A percentile compares a stretch with the other conserved stretches of the same genome.
Conservation (phyloP, 2,888 invertebrate species). For the Volucella inflata region DNA sequence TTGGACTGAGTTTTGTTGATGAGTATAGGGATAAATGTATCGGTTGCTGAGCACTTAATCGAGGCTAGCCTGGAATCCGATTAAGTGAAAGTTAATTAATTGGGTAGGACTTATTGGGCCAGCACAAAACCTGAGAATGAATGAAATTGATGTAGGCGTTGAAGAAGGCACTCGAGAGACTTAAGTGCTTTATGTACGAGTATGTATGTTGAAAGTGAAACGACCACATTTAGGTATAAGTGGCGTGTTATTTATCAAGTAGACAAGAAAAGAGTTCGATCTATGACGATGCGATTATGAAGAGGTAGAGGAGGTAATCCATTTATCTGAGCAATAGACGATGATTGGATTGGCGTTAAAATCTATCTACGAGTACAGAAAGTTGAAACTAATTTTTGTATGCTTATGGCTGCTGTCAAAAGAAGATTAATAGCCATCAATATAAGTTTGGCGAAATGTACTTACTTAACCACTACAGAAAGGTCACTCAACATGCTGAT, state of each 20-base stretch:
- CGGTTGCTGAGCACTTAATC: slow-evolving; percentile 14
- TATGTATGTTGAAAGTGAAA: slow-evolving; percentile 14
- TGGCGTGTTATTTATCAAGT: background rate
- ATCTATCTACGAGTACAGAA: too few relatives aligned
- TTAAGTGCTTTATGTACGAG: background rate
- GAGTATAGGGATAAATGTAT: slow-evolving; percentile 1
- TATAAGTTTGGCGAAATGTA: too few relatives aligned
- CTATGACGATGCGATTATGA: too few relatives aligned
- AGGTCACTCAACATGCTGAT: too few relatives aligned
- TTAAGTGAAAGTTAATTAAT: slow-evolving; percentile 43
- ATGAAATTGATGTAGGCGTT: slow-evolving; percentile 1
- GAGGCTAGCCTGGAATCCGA: slow-evolving; percentile 26
- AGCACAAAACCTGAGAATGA: slow-evolving; percentile 21
- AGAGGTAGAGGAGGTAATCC: too few relatives aligned
- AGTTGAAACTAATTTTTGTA: too few relatives aligned
- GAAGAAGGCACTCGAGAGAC: background rate
- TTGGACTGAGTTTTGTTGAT: background rate
- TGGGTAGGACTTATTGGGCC: slow-evolving; percentile 15
- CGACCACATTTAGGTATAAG: background rate
- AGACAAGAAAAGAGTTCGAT: background rate
- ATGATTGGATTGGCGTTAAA: too few relatives aligned
- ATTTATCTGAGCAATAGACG: too few relatives aligned
- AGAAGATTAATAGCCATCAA: too few relatives aligned
- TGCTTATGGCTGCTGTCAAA: too few relatives aligned
- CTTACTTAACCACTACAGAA: too few relatives aligned